Evolutionary conservation across 1,140 invertebrate species (phyloP).

Genomic region (Planococcus citri): DNA sequence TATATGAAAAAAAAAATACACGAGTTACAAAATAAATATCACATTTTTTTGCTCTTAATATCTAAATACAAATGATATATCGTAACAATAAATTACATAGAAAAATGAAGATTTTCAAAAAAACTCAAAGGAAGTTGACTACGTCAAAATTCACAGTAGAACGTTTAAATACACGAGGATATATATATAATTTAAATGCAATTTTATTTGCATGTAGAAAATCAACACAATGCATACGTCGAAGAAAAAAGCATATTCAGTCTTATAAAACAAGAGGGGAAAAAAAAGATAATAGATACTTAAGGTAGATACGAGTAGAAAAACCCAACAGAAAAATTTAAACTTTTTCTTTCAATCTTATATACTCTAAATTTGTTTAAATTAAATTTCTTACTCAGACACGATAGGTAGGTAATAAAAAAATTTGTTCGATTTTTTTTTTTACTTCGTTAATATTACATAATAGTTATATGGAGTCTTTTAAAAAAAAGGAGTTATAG

Average conservation of each 20-base stretch:
- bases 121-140: background rate
- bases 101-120: background rate
- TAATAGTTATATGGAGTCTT: background rate
- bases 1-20: background rate
- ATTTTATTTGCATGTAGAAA: constrained; percentile 2
- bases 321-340: background rate
- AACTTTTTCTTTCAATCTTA: background rate
- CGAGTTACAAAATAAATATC: background rate
- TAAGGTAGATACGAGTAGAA: background rate
- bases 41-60: background rate
- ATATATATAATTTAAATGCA: background rate
- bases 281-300: constrained; percentile 2
- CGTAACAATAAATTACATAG: background rate
- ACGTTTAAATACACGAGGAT: background rate
- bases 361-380: background rate
- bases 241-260: background rate
- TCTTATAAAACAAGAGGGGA: background rate
- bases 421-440: background rate
- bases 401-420: too few relatives aligned
- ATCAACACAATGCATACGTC: background rate
- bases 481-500: too few relatives aligned
- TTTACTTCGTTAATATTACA: background rate
- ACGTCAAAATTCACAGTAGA: constrained; percentile 6
- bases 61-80: background rate
- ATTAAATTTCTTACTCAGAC: background rate